Conservation (phyloP, 2,888 invertebrate genomes). For the Tipula confusa region DNA sequence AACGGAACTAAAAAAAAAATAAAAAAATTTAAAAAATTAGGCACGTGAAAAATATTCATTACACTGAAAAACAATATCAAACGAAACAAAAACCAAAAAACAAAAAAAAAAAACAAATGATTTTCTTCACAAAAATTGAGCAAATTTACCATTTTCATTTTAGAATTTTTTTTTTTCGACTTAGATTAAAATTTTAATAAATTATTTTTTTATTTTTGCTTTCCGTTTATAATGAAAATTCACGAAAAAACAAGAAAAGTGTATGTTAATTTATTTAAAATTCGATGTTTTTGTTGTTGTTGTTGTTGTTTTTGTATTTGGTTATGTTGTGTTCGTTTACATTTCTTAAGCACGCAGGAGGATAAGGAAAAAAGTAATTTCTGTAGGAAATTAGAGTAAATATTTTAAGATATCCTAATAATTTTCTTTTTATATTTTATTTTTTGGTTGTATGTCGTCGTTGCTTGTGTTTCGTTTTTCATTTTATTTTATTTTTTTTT, state of each 20-base stretch:
- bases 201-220: neutral
- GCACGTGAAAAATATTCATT: neutral
- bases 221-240: constrained; percentile 3
- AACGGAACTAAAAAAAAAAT: too few relatives aligned
- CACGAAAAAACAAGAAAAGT: neutral
- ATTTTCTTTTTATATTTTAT: too few relatives aligned
- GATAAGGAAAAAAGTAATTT: neutral
- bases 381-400: constrained; percentile 20
- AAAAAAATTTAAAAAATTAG: too few relatives aligned
- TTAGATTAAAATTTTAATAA: constrained; percentile 12
- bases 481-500: neutral
- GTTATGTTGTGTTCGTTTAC: neutral
- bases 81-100: neutral
- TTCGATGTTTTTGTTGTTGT: neutral
- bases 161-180: neutral
- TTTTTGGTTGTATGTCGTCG: neutral
- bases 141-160: neutral
- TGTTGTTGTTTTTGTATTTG: neutral
- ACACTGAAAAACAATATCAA: neutral
- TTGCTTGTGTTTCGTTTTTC: neutral
- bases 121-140: neutral
- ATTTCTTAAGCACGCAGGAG: neutral
- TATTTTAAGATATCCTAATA: neutral
- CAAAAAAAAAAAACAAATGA: neutral
- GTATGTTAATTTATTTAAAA: constrained; percentile 12